phyloP scores from a whole-genome alignment of 2,888 invertebrate genomes.

The Toxonevra muliebris region DNA sequence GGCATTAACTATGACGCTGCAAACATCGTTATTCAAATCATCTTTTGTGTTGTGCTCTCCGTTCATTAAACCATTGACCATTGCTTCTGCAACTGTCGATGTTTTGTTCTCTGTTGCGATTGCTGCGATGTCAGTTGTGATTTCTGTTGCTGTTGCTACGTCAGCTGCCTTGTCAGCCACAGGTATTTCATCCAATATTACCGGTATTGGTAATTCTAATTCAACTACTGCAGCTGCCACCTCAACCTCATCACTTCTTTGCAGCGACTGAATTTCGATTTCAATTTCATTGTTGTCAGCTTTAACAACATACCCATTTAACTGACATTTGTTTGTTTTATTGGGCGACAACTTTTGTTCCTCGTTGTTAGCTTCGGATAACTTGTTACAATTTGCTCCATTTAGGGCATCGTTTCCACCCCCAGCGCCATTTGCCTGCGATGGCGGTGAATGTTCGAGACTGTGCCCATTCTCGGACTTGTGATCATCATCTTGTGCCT shows the following conservation, averaged over 20 bases:
- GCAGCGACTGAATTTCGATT: neutral
- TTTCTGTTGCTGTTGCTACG: neutral
- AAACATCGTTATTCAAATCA: neutral
- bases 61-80: conserved; percentile 4
- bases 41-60: neutral
- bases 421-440: conserved; percentile 12
- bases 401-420: neutral
- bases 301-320: neutral
- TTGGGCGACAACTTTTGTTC: neutral
- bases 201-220: neutral
- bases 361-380: neutral
- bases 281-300: neutral
- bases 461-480: conserved; percentile 50
- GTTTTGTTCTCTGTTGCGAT: neutral
- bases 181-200: too few relatives aligned
- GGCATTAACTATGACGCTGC: neutral
- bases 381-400: neutral
- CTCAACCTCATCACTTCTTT: neutral
- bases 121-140: neutral
- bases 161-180: too few relatives aligned
- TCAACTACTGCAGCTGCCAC: neutral
- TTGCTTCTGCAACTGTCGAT: neutral
- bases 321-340: neutral
- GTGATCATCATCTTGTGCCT: conserved; percentile 47
- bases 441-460: conserved; percentile 31